Conservation (phyloP, 2,113 vertebrate species). For the Oryzias javanicus region DNA sequence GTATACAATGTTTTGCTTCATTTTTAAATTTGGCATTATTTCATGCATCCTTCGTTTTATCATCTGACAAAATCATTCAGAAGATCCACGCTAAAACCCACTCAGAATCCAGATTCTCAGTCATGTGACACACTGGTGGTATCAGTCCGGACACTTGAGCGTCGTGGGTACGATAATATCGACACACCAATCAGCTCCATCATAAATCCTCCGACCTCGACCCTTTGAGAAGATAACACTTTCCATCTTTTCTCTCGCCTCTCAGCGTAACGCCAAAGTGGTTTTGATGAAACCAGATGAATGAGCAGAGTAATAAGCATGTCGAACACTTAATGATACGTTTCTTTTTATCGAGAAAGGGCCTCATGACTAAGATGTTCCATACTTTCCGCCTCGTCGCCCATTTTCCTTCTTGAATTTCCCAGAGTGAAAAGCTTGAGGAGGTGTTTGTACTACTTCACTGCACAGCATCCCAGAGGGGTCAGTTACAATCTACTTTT, state of each 20-base stretch:
- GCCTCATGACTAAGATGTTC: conserved; percentile 69
- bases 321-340: conserved; percentile 70
- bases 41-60: no score
- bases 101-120: no score
- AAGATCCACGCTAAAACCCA: no score
- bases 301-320: conserved; percentile 67
- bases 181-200: conserved; percentile 9
- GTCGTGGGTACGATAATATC: not conserved
- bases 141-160: not conserved
- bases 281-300: conserved; percentile 59
- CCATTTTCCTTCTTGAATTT: conserved; percentile 34
- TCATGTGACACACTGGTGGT: not conserved
- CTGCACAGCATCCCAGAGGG: not conserved
- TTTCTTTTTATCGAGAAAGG: conserved; percentile 53
- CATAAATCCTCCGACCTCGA: conserved; percentile 7
- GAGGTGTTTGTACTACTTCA: not conserved
- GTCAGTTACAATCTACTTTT: conserved; percentile 12
- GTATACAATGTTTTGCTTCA: no score
- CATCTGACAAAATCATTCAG: no score
- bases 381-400: conserved; percentile 37
- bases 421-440: conserved; percentile 26
- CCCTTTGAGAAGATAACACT: conserved; percentile 28
- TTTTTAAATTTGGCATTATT: no score
- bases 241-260: conserved; percentile 12
- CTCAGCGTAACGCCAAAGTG: conserved; percentile 41